Evolutionary conservation across 2,797 vertebrate genomes (phyloP).

Genomic region (Cirrhinus mrigala): DNA sequence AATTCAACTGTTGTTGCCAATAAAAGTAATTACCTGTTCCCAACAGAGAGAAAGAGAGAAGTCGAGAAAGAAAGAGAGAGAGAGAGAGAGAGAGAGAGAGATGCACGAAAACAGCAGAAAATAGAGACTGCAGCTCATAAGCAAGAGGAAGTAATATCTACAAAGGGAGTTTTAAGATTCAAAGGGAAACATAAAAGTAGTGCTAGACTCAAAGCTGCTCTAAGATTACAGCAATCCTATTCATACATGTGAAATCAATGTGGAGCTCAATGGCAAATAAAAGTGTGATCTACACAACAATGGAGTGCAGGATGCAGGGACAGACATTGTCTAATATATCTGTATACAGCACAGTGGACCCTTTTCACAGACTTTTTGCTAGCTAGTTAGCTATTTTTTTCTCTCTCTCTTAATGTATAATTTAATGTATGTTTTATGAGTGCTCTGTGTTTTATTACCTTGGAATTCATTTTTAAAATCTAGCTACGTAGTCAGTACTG

Average conservation of each 20-base stretch:
- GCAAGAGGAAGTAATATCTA: slow-evolving; percentile 37
- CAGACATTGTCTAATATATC: slow-evolving; percentile 1
- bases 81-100: slow-evolving; percentile 7
- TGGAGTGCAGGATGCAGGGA: slow-evolving; percentile 10
- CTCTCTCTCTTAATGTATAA: background rate
- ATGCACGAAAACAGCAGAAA: slow-evolving; percentile 22
- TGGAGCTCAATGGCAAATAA: slow-evolving; percentile 29
- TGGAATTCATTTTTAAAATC: background rate
- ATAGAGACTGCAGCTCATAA: slow-evolving; percentile 18
- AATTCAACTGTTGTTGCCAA: slow-evolving; percentile 51
- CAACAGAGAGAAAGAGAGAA: slow-evolving; percentile 40
- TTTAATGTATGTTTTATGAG: background rate
- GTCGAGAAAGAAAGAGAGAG: slow-evolving; percentile 1
- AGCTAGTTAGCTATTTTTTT: background rate
- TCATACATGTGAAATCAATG: slow-evolving; percentile 32
- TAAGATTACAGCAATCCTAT: slow-evolving; percentile 31
- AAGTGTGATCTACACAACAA: slow-evolving; percentile 14
- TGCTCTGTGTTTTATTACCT: background rate
- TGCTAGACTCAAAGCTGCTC: slow-evolving; percentile 30
- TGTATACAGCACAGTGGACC: slow-evolving; percentile 3
- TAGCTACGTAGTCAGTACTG: background rate
- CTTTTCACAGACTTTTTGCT: slow-evolving; percentile 9
- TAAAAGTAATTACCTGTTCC: slow-evolving; percentile 56
- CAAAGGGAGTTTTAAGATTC: slow-evolving; percentile 39
- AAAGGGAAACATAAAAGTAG: slow-evolving; percentile 37